These are phyloP conservation scores for Xanthorhoe designata DNA, from an alignment of 2,888 invertebrate genomes.

Conservation along the genomic window DNA sequence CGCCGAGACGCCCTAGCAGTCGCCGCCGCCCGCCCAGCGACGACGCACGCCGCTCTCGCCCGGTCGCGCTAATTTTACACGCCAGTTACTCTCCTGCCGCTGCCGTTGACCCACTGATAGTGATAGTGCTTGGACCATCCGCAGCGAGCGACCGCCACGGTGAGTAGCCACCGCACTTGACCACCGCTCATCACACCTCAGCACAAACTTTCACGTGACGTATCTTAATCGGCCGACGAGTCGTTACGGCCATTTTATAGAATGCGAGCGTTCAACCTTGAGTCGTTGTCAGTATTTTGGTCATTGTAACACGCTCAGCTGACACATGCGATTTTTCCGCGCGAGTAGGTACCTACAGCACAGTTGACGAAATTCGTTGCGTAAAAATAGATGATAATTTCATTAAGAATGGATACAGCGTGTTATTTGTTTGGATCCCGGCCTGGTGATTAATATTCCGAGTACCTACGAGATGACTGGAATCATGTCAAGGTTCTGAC, in stretches of 20 bases:
- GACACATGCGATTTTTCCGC: conserved; percentile 58
- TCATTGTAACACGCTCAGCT: conserved; percentile 68
- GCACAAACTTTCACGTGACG: conserved; percentile 57
- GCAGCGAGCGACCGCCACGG: conserved; percentile 49
- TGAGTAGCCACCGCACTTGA: conserved; percentile 56
- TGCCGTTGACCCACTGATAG: conserved; percentile 73
- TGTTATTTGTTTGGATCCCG: conserved; percentile 57
- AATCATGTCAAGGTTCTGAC: conserved; percentile 75
- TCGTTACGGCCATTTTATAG: conserved; percentile 79
- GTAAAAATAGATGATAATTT: conserved; percentile 59
- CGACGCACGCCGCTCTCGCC: conserved; percentile 62
- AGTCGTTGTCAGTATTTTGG: conserved; percentile 75
- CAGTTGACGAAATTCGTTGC: conserved; percentile 40
- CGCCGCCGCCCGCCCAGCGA: conserved; percentile 66
- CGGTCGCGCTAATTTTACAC: conserved; percentile 74
- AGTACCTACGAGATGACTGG: conserved; percentile 58
- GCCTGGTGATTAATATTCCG: conserved; percentile 61
- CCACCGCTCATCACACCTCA: conserved; percentile 32
- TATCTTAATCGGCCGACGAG: conserved; percentile 67
- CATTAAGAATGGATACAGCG: conserved; percentile 55
- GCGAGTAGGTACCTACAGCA: conserved; percentile 38
- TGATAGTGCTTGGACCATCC: conserved; percentile 65
- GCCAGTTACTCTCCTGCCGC: conserved; percentile 67
- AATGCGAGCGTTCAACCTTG: conserved; percentile 75
- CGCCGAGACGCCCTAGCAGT: conserved; percentile 75